A percentile compares a stretch with the other conserved stretches of the same genome.
These are phyloP conservation scores for Sthenelais limicola DNA, from an alignment of 2,888 invertebrate species.

Conservation along the genomic window DNA sequence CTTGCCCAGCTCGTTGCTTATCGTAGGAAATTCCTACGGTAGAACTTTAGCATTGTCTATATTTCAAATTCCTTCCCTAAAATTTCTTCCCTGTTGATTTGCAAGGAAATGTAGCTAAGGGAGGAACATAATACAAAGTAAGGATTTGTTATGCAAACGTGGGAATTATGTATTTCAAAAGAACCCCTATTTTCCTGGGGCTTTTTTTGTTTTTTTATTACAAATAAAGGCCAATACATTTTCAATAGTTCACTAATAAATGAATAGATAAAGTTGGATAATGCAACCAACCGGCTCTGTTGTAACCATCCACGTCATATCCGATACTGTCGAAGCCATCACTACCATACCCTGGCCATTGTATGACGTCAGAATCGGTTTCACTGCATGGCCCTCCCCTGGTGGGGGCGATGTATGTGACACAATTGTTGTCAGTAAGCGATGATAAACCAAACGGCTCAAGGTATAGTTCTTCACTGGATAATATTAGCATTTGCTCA, in stretches of 20 bases:
- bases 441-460: conserved; percentile 62
- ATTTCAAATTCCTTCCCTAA: too few relatives aligned
- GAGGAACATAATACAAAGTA: too few relatives aligned
- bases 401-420: conserved; percentile 58
- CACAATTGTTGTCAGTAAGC: conserved; percentile 64
- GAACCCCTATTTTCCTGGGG: too few relatives aligned
- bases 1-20: too few relatives aligned
- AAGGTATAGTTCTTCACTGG: conserved; percentile 53
- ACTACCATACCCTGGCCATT: conserved; percentile 49
- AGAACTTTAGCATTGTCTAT: not conserved
- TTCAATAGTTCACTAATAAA: not conserved
- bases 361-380: conserved; percentile 51
- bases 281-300: too few relatives aligned
- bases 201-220: too few relatives aligned
- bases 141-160: too few relatives aligned
- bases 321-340: conserved; percentile 62
- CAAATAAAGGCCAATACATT: not conserved
- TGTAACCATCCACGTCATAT: conserved; percentile 56
- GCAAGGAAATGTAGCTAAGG: too few relatives aligned
- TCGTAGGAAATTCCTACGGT: not conserved
- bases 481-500: conserved; percentile 59
- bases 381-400: conserved; percentile 28
- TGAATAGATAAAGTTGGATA: not conserved
- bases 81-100: too few relatives aligned
- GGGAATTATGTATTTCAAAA: too few relatives aligned